Conservation (phyloP, 2,888 invertebrate genomes). For the Hydrotaea cyrtoneurina region DNA sequence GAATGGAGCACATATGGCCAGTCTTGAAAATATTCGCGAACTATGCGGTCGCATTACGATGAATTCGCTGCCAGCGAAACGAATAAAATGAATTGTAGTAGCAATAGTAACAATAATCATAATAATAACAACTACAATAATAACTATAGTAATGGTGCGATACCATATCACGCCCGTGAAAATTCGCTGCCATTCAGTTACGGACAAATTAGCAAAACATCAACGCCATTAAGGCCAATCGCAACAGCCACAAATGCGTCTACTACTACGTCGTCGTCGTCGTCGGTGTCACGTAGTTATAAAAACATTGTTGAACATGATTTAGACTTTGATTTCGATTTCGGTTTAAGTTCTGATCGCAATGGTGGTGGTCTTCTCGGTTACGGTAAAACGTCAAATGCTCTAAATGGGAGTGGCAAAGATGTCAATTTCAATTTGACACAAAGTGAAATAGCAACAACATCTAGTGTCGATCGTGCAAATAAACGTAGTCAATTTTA, state of each 20-base stretch:
- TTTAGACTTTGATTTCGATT: conserved; percentile 73
- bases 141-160: conserved; percentile 77
- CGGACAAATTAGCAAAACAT: conserved; percentile 84
- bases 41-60: conserved; percentile 80
- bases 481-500: conserved; percentile 50
- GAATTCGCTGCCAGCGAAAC: conserved; percentile 73
- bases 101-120: conserved; percentile 70
- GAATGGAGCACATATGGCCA: conserved; percentile 72
- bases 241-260: neutral
- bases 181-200: conserved; percentile 95
- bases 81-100: conserved; percentile 68
- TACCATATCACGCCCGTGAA: conserved; percentile 95
- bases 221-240: conserved; percentile 72
- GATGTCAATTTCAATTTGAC: conserved; percentile 58
- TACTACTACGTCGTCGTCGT: conserved; percentile 36
- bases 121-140: conserved; percentile 67
- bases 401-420: conserved; percentile 57
- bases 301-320: conserved; percentile 72
- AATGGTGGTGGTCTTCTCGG: conserved; percentile 54
- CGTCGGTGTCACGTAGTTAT: conserved; percentile 64
- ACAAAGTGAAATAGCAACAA: conserved; percentile 38
- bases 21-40: conserved; percentile 80
- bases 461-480: conserved; percentile 41
- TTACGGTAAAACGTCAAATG: conserved; percentile 61
- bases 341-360: conserved; percentile 64